These are phyloP conservation scores for Latrodectus geometricus DNA, from an alignment of 1,140 invertebrate species.

Conservation along the genomic window DNA sequence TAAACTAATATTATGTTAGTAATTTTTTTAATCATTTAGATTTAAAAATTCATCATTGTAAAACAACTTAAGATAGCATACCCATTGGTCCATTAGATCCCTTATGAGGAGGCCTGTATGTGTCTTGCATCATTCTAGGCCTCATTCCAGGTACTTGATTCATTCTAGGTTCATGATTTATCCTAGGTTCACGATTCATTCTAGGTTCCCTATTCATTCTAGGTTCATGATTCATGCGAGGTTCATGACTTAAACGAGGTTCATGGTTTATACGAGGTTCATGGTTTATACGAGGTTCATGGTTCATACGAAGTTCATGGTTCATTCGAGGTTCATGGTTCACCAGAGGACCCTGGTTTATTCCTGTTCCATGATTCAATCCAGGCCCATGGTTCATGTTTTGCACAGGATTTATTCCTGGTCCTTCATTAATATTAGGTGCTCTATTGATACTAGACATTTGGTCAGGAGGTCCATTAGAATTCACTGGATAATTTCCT, in stretches of 20 bases:
- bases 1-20: background rate
- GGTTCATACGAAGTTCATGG: no score
- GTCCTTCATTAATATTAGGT: no score
- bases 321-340: no score
- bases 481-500: background rate
- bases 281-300: no score
- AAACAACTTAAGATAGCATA: background rate
- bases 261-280: no score
- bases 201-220: background rate
- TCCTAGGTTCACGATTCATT: background rate
- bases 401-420: no score
- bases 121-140: slow-evolving; percentile 42
- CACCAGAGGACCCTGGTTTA: no score
- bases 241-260: background rate
- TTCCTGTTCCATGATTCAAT: no score
- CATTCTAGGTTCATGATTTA: background rate
- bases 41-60: no score
- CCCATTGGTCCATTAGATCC: slow-evolving; percentile 22
- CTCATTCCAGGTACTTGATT: slow-evolving; percentile 27
- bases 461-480: background rate
- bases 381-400: no score
- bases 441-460: background rate
- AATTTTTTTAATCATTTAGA: background rate
- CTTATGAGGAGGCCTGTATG: slow-evolving; percentile 16
- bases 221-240: background rate